Base-by-base conservation (phyloP, 2,113 vertebrate genomes). In the Ammodramus savannarum region DNA sequence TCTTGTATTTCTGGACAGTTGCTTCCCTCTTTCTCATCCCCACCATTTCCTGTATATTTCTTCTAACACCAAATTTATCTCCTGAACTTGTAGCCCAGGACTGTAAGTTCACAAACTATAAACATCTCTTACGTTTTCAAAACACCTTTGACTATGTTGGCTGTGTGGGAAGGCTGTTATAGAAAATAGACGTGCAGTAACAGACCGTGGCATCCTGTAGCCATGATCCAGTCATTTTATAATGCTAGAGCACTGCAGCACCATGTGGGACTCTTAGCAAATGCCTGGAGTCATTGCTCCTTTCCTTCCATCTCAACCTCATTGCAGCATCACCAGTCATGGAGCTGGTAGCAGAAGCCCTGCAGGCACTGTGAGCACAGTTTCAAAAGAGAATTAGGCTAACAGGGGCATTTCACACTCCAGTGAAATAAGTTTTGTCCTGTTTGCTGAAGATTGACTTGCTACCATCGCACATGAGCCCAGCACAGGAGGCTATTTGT, bases 401-500 rank as follows among this genome's bases (percentile, higher is more conserved):
- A 44, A 15, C 11, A 65, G 63, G 9, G 27, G 77, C 32, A 16
- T 69, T 84, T 81, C 66, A 65, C 26, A 31, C 13, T 6, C 22
- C 22, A 21, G 2, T 32, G 34, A 69, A 80, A 26, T 61, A 55
- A 26, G 8, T 79, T 67, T 59, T 72, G 67, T 68, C 36, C 32
- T 55, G 9, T 77, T 73, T 61, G 36, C 41, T 87, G 68, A 66
- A 80, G 63, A 48, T 8, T 61, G 36, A 15, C 31, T 89, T 29
- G 23, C 15, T 78, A 0, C 44, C n/a, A 21, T 48, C 0, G 0
- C 44, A 27, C 10, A 3, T 14, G 27, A 34, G 31, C 41, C 36
- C 68, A 81, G 39, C 44, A 73, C 26, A 39, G 26, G 18, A 80
- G n/a, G 20, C 31, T 52, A 0, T 58, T 67, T 54, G 27, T 77